phyloP scores from a whole-genome alignment of 2,888 invertebrate species.

The Eupithecia subfuscata region DNA sequence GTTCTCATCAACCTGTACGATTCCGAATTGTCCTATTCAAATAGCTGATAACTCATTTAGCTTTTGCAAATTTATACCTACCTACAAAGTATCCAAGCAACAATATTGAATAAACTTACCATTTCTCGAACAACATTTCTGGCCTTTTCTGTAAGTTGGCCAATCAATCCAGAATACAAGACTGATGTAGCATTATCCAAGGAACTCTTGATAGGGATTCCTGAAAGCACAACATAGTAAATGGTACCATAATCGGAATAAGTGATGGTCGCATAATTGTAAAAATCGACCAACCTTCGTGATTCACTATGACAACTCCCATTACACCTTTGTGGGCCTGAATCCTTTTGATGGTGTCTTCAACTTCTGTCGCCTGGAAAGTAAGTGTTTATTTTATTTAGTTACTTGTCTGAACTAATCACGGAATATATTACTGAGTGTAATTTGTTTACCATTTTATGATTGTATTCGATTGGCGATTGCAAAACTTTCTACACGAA shows the following conservation, averaged over 20 bases:
- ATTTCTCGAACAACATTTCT: slow-evolving; percentile 96
- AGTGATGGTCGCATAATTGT: slow-evolving; percentile 21
- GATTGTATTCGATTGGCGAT: neutral
- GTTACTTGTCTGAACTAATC: neutral
- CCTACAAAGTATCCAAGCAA: neutral
- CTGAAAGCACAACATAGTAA: slow-evolving; percentile 64
- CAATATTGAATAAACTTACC: slow-evolving; percentile 55
- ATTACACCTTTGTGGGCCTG: slow-evolving; percentile 98
- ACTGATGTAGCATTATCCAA: slow-evolving; percentile 98
- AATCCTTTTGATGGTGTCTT: slow-evolving; percentile 98
- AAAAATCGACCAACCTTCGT: slow-evolving; percentile 91
- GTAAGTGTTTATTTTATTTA: slow-evolving; percentile 40
- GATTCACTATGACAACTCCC: slow-evolving; percentile 98
- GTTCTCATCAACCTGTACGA: too few species aligned
- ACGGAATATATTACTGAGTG: neutral
- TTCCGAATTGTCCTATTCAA: too few species aligned
- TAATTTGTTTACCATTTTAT: slow-evolving; percentile 1
- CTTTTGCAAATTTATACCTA: neutral
- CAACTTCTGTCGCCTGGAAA: slow-evolving; percentile 92
- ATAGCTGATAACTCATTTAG: neutral
- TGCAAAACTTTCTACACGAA: neutral
- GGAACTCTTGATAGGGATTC: slow-evolving; percentile 95
- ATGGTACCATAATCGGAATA: neutral
- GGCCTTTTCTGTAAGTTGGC: slow-evolving; percentile 96
- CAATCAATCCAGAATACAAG: slow-evolving; percentile 96